Evolutionary conservation across 2,113 vertebrate genomes (phyloP).

Genomic region (Trematocara variabile): DNA sequence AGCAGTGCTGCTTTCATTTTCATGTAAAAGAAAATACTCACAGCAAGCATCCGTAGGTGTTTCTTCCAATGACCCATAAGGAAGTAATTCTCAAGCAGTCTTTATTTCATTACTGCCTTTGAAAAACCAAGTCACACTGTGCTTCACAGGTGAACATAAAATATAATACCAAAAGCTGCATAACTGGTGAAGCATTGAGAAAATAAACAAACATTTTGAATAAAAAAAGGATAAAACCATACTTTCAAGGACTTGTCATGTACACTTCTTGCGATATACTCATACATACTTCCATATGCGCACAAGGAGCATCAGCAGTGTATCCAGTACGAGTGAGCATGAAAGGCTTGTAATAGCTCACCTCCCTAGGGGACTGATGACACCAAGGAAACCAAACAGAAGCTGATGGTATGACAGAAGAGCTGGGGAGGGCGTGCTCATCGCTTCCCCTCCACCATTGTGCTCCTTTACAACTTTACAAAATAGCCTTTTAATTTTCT

Average conservation of each 20-base stretch:
- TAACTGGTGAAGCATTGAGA: background rate
- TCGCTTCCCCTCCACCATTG: slow-evolving; percentile 60
- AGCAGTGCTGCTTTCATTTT: background rate
- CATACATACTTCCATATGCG: slow-evolving; percentile 14
- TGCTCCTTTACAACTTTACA: slow-evolving; percentile 78
- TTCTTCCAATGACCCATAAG: background rate
- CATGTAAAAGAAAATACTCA: background rate
- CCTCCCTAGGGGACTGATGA: slow-evolving; percentile 66
- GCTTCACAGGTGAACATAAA: background rate
- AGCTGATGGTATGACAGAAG: slow-evolving; percentile 56
- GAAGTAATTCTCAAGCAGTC: background rate
- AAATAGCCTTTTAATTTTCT: slow-evolving; percentile 83
- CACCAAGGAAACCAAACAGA: slow-evolving; percentile 69
- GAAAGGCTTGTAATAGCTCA: slow-evolving; percentile 64
- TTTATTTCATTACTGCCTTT: background rate
- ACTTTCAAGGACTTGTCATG: background rate
- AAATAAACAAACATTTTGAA: background rate
- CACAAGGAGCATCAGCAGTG: slow-evolving; percentile 14
- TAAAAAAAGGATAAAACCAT: background rate
- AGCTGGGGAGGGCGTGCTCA: background rate
- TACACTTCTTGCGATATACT: background rate
- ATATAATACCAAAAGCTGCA: background rate
- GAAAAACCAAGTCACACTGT: background rate
- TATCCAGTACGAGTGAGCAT: slow-evolving; percentile 30
- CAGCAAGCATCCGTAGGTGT: background rate